Conservation (phyloP, 2,113 vertebrate genomes). For the Triplophysa dalaica region DNA sequence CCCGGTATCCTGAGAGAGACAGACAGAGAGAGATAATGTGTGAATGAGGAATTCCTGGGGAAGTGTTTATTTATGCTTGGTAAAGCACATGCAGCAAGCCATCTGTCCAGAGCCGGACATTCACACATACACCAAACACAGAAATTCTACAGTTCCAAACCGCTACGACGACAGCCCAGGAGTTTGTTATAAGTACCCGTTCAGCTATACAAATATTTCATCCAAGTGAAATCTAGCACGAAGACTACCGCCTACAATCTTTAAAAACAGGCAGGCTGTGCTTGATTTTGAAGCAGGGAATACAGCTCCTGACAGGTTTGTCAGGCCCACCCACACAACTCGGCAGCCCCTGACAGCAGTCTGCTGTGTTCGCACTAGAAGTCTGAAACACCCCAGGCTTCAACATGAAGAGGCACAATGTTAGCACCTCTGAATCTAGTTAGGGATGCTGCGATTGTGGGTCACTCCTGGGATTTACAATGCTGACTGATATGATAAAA, state of each 20-base stretch:
- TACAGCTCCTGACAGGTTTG: constrained; percentile 9
- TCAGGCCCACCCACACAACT: constrained; percentile 25
- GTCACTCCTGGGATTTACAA: too few species aligned
- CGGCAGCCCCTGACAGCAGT: constrained; percentile 6
- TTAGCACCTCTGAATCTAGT: background rate
- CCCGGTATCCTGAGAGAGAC: constrained; percentile 85
- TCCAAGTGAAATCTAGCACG: constrained; percentile 3
- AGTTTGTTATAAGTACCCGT: constrained; percentile 6
- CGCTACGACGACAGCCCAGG: background rate
- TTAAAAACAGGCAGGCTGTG: background rate
- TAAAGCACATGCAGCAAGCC: constrained; percentile 61
- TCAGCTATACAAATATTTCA: background rate
- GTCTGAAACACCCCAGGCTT: background rate
- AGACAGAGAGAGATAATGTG: constrained; percentile 40
- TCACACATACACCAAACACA: constrained; percentile 4
- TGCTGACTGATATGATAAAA: background rate
- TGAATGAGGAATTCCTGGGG: constrained; percentile 54
- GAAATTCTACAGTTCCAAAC: background rate
- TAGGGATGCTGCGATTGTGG: background rate
- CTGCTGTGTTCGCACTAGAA: constrained; percentile 5
- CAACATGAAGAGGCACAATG: background rate
- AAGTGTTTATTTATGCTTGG: constrained; percentile 48
- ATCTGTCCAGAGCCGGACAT: constrained; percentile 57
- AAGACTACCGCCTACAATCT: constrained; percentile 21
- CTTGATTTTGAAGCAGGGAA: constrained; percentile 4